Conservation (phyloP, 2,888 invertebrate species). For the Drosophila pegasa region DNA sequence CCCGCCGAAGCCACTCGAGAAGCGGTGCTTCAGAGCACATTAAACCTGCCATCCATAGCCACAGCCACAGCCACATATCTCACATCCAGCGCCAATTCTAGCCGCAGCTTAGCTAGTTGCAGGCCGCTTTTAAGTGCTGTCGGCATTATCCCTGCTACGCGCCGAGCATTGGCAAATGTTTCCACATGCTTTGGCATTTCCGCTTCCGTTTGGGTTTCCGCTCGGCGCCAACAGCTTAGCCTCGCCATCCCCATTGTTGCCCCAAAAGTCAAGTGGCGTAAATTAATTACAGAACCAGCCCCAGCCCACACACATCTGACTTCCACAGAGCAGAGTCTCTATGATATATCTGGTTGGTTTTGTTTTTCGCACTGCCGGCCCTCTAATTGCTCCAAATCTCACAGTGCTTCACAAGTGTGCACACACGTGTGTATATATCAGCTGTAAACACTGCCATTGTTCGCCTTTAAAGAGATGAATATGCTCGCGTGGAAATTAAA, state of each 20-base stretch:
- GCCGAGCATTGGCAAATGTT: constrained; percentile 74
- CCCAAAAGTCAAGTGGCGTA: constrained; percentile 78
- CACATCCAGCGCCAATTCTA: constrained; percentile 7
- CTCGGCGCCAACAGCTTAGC: constrained; percentile 61
- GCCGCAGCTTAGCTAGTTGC: constrained; percentile 48
- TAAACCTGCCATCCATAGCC: constrained; percentile 28
- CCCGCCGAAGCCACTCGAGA: constrained; percentile 44
- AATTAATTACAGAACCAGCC: constrained; percentile 73
- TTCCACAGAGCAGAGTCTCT: constrained; percentile 26
- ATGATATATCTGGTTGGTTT: constrained; percentile 65
- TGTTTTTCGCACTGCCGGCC: constrained; percentile 41
- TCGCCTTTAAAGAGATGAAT: constrained; percentile 36
- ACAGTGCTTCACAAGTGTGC: constrained; percentile 23
- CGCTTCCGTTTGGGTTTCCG: constrained; percentile 64
- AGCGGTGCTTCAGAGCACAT: constrained; percentile 50
- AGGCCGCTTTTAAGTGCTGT: constrained; percentile 64
- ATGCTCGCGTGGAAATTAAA: constrained; percentile 40
- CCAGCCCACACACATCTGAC: not conserved
- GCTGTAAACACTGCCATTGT: constrained; percentile 29
- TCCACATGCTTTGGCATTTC: constrained; percentile 79
- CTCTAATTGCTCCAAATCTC: constrained; percentile 72
- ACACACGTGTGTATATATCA: constrained; percentile 21
- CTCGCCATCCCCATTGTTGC: constrained; percentile 50
- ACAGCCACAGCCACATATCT: not conserved
- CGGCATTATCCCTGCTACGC: constrained; percentile 50